Evolutionary conservation across 2,113 vertebrate species (phyloP), one percentile per base, ranked within the genome.

Genomic region (Cairina moschata): DNA sequence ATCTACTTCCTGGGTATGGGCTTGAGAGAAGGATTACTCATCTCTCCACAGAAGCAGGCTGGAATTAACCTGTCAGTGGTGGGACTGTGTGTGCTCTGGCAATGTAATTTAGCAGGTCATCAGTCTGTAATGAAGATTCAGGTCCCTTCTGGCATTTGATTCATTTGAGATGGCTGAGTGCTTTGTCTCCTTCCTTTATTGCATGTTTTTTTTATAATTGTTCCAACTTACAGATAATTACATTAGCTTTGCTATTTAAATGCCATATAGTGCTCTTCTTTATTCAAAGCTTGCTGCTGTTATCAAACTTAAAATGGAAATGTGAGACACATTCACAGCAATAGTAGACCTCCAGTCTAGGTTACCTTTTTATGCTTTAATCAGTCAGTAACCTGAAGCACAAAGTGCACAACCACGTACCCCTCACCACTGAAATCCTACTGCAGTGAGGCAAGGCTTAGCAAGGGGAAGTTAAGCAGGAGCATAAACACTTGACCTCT

Each of bases 131-230:
- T 85, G 88, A 96, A 90, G 59, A 74, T 42, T 94, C 44, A 40
- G 18, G 40, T 88, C 60, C 73, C 86, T 93, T 86, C 78, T 96
- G 94, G 59, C 77, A 87, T 93, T 94, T 77, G 38, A 73, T 84
- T 93, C 6, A 1, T 75, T 88, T 72, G 44, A 69, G 68, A 80
- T 28, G 31, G 71, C 59, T 85, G 86, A 93, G 46, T 82, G 73
- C 54, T 94, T 93, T 93, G 29, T 22, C 69, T 96, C 6, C 54
- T 72, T 84, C 68, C 73, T 81, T 78, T 67, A 67, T 52, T 86
- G 42, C 2, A 2, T 74, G 67, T 56, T 93, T 95, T 95, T 87
- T 75, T 71, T 73, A 44, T 91, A 91, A 91, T 94, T 94, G 65
- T 91, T 93, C 65, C 77, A 88, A 78, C 52, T 92, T 91, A 78